phyloP scores from a whole-genome alignment of 2,888 invertebrate species.

The Pheosia gnoma region DNA sequence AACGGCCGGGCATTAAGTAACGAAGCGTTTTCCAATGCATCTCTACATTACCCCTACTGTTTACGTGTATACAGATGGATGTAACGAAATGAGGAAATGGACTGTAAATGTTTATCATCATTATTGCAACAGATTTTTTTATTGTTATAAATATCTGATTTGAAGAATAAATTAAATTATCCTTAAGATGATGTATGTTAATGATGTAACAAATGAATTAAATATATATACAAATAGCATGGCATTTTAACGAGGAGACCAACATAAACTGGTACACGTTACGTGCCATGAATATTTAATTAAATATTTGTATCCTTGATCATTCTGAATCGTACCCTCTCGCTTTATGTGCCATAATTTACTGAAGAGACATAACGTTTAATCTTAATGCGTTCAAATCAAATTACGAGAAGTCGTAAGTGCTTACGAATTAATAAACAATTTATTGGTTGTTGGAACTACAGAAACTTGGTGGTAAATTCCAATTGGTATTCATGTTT shows the following conservation, averaged over 20 bases:
- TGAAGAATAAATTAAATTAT: too few relatives aligned
- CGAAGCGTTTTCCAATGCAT: slow-evolving; percentile 11
- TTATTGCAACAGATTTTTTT: too few relatives aligned
- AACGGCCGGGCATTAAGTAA: slow-evolving; percentile 10
- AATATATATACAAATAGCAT: slow-evolving; percentile 25
- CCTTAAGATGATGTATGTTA: slow-evolving; percentile 4
- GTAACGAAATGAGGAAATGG: not conserved
- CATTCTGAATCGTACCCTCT: slow-evolving; percentile 24
- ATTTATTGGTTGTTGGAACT: too few relatives aligned
- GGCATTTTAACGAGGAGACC: slow-evolving; percentile 15
- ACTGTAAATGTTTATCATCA: not conserved
- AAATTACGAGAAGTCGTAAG: too few relatives aligned
- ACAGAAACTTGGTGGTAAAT: too few relatives aligned
- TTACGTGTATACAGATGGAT: not conserved
- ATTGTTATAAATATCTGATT: too few relatives aligned
- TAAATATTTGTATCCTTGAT: slow-evolving; percentile 29
- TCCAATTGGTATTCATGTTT: too few relatives aligned
- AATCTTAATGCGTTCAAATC: not conserved
- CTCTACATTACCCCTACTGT: not conserved
- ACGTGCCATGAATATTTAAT: slow-evolving; percentile 22
- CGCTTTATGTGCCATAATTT: slow-evolving; percentile 25
- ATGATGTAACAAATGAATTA: slow-evolving; percentile 21
- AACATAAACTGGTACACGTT: slow-evolving; percentile 12
- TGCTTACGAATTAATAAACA: too few relatives aligned
- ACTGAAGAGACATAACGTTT: slow-evolving; percentile 1